Conservation (phyloP, 2,888 invertebrate species). For the Salticus scenicus region DNA sequence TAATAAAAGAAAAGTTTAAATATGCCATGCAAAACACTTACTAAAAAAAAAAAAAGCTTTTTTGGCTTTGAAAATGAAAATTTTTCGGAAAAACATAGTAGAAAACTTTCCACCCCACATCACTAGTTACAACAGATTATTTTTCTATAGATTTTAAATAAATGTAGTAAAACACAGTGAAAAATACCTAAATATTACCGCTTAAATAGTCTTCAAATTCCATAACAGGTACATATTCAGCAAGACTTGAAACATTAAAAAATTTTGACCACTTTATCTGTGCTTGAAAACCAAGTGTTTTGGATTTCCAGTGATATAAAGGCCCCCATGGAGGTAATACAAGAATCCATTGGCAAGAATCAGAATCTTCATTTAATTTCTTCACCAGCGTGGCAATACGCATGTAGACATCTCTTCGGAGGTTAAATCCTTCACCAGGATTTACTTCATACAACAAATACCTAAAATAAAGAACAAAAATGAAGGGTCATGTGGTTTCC, state of each 20-base stretch:
- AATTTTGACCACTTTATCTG: slow-evolving; percentile 87
- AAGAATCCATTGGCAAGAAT: slow-evolving; percentile 79
- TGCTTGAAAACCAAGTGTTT: slow-evolving; percentile 78
- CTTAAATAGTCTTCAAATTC: slow-evolving; percentile 88
- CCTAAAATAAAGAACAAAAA: slow-evolving; percentile 78
- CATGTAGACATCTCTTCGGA: slow-evolving; percentile 96
- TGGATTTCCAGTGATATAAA: slow-evolving; percentile 91
- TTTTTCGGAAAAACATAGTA: too few relatives aligned
- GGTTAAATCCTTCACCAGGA: slow-evolving; percentile 96
- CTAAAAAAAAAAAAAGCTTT: too few relatives aligned
- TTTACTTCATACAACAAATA: slow-evolving; percentile 95
- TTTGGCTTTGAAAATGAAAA: too few relatives aligned
- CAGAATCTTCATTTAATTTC: slow-evolving; percentile 80
- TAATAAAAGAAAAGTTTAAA: too few relatives aligned
- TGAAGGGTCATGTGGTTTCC: too few relatives aligned
- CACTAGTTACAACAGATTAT: too few relatives aligned
- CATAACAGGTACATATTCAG: slow-evolving; percentile 86
- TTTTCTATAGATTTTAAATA: too few relatives aligned
- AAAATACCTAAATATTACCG: too few relatives aligned
- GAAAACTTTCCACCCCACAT: too few relatives aligned
- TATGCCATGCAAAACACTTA: too few relatives aligned
- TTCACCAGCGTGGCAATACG: slow-evolving; percentile 89
- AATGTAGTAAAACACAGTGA: too few relatives aligned
- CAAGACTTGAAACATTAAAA: slow-evolving; percentile 88
- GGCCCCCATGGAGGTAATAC: slow-evolving; percentile 92